These are phyloP conservation scores for Aphelinus atriplicis DNA, from an alignment of 1,140 invertebrate genomes.

Conservation along the genomic window DNA sequence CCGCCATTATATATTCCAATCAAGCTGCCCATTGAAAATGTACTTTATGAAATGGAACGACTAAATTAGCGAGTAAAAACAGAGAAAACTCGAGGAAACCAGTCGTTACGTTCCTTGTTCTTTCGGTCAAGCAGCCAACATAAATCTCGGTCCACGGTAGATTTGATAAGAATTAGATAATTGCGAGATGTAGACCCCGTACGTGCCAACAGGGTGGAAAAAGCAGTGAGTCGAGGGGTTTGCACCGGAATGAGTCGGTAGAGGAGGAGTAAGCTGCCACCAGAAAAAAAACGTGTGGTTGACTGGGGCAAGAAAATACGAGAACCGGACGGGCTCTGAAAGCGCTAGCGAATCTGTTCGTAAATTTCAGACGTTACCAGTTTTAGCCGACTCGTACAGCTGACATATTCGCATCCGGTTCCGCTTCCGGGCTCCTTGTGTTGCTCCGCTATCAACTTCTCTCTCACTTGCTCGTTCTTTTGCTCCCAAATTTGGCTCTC, in stretches of 20 bases:
- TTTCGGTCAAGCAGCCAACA: constrained; percentile 9
- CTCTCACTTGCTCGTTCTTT: not conserved
- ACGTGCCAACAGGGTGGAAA: constrained; percentile 3
- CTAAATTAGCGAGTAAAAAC: constrained; percentile 5
- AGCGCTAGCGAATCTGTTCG: constrained; percentile 36
- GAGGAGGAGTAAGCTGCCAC: not conserved
- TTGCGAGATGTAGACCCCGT: constrained; percentile 4
- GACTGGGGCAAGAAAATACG: constrained; percentile 41
- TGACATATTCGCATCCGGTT: constrained; percentile 43
- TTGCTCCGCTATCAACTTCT: constrained; percentile 23
- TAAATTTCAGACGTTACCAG: constrained; percentile 39
- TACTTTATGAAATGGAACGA: not conserved
- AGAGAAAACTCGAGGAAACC: not conserved
- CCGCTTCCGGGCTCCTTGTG: constrained; percentile 27
- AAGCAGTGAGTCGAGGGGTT: not conserved
- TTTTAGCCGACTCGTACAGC: constrained; percentile 29
- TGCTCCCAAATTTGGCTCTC: too few relatives aligned
- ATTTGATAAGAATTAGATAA: constrained; percentile 35
- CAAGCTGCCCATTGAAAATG: too few relatives aligned
- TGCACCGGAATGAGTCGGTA: constrained; percentile 24
- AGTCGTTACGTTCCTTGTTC: not conserved
- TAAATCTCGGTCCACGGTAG: constrained; percentile 3
- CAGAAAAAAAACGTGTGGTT: constrained; percentile 21
- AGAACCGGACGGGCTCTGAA: constrained; percentile 42
- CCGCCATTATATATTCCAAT: too few relatives aligned